Conservation (phyloP, 1,140 invertebrate genomes). For the Cyclina sinensis region DNA sequence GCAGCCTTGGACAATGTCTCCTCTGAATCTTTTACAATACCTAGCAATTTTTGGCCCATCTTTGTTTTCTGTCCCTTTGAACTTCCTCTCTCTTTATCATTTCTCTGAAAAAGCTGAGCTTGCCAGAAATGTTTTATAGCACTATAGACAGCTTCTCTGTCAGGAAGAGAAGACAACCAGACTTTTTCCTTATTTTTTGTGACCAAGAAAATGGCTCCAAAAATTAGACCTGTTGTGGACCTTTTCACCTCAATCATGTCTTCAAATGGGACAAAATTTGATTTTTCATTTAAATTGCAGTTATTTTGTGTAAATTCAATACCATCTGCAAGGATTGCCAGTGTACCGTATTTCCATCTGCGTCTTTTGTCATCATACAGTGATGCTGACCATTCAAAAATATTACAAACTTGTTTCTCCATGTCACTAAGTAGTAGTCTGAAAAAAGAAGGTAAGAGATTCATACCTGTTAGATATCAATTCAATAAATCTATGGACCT, state of each 20-base stretch:
- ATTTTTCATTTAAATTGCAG: background rate
- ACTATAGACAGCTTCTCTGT: conserved; percentile 49
- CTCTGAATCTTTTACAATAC: conserved; percentile 66
- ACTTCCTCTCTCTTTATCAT: background rate
- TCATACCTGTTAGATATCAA: no score
- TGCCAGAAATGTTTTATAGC: conserved; percentile 68
- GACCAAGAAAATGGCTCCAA: conserved; percentile 60
- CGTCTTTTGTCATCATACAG: conserved; percentile 50
- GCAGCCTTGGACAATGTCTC: conserved; percentile 66
- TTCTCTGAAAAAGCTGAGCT: conserved; percentile 21
- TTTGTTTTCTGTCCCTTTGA: background rate
- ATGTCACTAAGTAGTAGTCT: no score
- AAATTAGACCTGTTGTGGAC: conserved; percentile 65
- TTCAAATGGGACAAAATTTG: conserved; percentile 38
- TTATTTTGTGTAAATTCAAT: conserved; percentile 45
- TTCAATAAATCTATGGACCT: no score
- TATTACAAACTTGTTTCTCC: background rate
- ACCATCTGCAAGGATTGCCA: background rate
- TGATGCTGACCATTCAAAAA: conserved; percentile 57
- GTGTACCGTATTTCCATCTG: conserved; percentile 65
- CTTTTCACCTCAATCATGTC: conserved; percentile 61
- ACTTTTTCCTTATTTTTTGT: conserved; percentile 44
- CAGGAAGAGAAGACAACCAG: conserved; percentile 71
- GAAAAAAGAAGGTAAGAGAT: no score
- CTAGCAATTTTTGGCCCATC: conserved; percentile 67